Conservation (phyloP, 2,113 vertebrate genomes). For the Papio anubis region DNA sequence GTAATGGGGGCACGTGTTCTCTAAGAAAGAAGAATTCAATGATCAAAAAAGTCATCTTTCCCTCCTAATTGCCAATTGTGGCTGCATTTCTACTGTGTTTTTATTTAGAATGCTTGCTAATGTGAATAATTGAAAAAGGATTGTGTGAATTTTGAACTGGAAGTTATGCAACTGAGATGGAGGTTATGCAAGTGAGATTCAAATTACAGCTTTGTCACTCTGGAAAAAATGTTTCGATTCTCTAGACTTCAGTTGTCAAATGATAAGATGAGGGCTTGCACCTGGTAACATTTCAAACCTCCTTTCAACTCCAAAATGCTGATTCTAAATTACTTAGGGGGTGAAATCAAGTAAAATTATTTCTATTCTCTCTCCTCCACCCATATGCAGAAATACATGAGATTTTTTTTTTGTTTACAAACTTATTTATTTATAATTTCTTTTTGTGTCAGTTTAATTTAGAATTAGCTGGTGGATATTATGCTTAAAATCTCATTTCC, state of each 20-base stretch:
- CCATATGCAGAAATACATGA: not conserved
- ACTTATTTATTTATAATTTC: not conserved
- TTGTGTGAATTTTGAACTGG: not conserved
- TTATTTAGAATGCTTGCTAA: not conserved
- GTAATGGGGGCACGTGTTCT: not conserved
- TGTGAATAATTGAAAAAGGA: not conserved
- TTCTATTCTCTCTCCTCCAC: not conserved
- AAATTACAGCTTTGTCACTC: not conserved
- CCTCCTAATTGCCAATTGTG: not conserved
- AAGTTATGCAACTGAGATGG: not conserved
- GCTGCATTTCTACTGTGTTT: not conserved
- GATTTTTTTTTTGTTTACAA: not conserved
- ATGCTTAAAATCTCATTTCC: not conserved
- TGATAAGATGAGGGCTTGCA: not conserved
- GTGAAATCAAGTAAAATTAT: constrained; percentile 2
- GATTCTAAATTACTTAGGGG: not conserved
- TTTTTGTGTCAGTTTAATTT: constrained; percentile 16
- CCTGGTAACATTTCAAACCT: not conserved
- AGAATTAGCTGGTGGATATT: not conserved
- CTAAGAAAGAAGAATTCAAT: not conserved
- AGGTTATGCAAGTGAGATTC: not conserved
- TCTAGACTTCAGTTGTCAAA: not conserved
- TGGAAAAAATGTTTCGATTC: not conserved
- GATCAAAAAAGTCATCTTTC: not conserved
- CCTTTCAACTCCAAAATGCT: not conserved